Base-by-base conservation (phyloP, 35 echinoderm and acorn worm genomes). In the Stichopus chloronotus region DNA sequence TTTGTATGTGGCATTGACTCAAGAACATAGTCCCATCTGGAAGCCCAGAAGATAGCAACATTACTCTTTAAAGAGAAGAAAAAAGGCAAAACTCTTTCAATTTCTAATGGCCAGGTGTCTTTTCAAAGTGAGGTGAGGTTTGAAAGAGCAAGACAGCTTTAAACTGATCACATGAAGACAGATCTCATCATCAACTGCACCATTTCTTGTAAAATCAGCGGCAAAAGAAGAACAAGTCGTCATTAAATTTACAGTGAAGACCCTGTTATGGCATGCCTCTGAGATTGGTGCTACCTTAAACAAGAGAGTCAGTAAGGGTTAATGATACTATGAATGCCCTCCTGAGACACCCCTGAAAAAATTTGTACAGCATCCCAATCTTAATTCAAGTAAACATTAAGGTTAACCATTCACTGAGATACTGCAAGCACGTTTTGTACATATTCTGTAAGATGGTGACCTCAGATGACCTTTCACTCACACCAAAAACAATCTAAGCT, bases 1-100 rank as follows among this genome's bases (percentile, higher is more conserved):
- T 92, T 99, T 24, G 95, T 96, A 84, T 99, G 97, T 16, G 97
- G 95, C 97, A 99, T 99, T 7, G 97, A 96, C 55, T 99, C 97
- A 59, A 99, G 76, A 89, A 99, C 96, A 78, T 99, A 99, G 82
- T 99, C 97, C 97, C 95, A 96, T 23, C 95, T 81, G 13, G 97
- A 99, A 22, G 97, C 97, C 97, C 97, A 99, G 6, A 43, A 89
- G 19, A 74, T 16, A 7, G n/a, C 19, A n/a, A 13, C 25, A 63
- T 91, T 91, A 53, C 79, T 10, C 72, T 78, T 55, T 20, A 91
- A 25, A 72, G 4, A 30, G 53, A 52, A 87, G 30, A 43, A 43
- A 43, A 43, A 43, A 43, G 30, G 30, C 30, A 43, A 43, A 43
- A 43, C 30, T 43, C 30, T 43, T 43, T 43, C 30, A 43, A 43